A percentile compares a stretch with the other conserved stretches of the same genome.
Conservation (phyloP, 2,113 vertebrate genomes). For the Atrichornis clamosus region DNA sequence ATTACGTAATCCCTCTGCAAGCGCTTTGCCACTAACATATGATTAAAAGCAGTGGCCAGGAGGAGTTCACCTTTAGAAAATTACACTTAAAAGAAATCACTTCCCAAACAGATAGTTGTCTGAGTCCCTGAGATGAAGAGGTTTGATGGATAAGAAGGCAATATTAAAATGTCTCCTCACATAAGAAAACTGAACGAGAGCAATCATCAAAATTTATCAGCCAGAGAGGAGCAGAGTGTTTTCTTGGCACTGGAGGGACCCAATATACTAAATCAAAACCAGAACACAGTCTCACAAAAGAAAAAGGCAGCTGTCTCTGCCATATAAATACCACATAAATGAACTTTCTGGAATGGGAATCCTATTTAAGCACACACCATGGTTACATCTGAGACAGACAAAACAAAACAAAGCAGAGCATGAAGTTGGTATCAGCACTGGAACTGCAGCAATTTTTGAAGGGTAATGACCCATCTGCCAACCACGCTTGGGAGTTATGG, state of each 20-base stretch:
- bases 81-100: slow-evolving; percentile 53
- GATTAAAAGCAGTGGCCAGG: slow-evolving; percentile 52
- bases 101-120: slow-evolving; percentile 33
- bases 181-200: slow-evolving; percentile 64
- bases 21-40: slow-evolving; percentile 57
- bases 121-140: slow-evolving; percentile 29
- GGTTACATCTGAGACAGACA: slow-evolving; percentile 31
- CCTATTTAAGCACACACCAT: neutral
- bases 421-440: neutral
- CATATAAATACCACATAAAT: slow-evolving; percentile 42
- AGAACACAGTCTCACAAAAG: neutral
- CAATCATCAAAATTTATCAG: slow-evolving; percentile 71
- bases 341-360: slow-evolving; percentile 15
- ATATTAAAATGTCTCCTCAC: slow-evolving; percentile 62
- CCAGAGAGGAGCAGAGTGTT: slow-evolving; percentile 50
- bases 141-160: slow-evolving; percentile 65
- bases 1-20: slow-evolving; percentile 51
- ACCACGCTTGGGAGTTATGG: neutral
- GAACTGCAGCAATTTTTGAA: neutral
- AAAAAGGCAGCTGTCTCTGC: slow-evolving; percentile 22
- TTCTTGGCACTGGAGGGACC: slow-evolving; percentile 52
- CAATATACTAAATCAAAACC: slow-evolving; percentile 55
- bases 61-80: slow-evolving; percentile 59
- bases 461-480: neutral
- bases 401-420: neutral